Percentiles rank a stretch among this genome's conserved stretches.
Conservation (phyloP, 2,113 vertebrate genomes). For the Leuciscus idus region DNA sequence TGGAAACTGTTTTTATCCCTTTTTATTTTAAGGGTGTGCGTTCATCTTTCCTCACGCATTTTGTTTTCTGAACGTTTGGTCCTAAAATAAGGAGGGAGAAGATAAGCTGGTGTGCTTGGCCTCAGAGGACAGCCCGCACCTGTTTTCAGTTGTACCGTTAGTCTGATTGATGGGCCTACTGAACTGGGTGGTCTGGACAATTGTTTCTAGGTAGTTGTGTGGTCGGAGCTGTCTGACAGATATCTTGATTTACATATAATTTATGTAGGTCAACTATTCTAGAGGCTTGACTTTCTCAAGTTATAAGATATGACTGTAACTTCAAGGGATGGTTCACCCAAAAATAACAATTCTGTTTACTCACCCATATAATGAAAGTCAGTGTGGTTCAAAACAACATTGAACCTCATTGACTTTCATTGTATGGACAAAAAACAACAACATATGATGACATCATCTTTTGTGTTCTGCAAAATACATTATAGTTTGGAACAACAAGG, state of each 20-base stretch:
- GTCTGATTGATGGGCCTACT: conserved; percentile 15
- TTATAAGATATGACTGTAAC: neutral
- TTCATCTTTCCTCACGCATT: neutral
- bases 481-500: too few species aligned
- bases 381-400: neutral
- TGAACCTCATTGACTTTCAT: too few species aligned
- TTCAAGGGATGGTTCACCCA: neutral
- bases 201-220: conserved; percentile 23
- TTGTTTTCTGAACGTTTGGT: neutral
- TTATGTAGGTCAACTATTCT: neutral
- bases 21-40: neutral
- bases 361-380: neutral
- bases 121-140: neutral
- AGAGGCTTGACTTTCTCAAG: neutral
- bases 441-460: too few species aligned
- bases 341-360: neutral
- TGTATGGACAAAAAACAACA: too few species aligned
- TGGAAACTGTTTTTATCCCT: neutral
- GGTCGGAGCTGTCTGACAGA: neutral
- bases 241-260: neutral
- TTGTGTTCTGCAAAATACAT: too few species aligned
- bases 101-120: neutral
- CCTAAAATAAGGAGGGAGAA: conserved; percentile 5
- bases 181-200: conserved; percentile 29
- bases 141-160: conserved; percentile 16